Percentiles rank a stretch among this genome's conserved stretches.
Evolutionary conservation across 2,113 vertebrate genomes (phyloP).

Genomic region (Elephantulus edwardii): DNA sequence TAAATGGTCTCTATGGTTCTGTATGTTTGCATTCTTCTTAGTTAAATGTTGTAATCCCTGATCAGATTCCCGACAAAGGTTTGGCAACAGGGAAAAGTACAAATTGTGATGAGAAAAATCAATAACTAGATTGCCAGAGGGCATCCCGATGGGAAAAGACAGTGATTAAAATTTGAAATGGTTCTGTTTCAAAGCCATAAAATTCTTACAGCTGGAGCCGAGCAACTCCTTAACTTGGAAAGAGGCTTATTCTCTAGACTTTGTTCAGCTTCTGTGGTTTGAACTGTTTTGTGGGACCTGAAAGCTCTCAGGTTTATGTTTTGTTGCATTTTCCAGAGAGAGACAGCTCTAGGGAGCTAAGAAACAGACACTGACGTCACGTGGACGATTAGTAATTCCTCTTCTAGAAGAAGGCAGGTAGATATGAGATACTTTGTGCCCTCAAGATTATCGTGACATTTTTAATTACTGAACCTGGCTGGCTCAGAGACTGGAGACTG

Average conservation of each 20-base stretch:
- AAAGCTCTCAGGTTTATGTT: neutral
- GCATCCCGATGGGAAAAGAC: conserved; percentile 27
- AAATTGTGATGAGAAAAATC: conserved; percentile 45
- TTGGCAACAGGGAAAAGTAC: conserved; percentile 66
- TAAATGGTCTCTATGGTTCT: neutral
- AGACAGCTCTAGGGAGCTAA: neutral
- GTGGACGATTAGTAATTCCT: neutral
- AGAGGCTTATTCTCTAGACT: conserved; percentile 52
- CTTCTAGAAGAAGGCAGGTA: neutral
- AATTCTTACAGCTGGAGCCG: conserved; percentile 38
- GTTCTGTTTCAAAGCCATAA: conserved; percentile 35
- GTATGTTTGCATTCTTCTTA: conserved; percentile 51
- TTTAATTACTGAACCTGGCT: neutral
- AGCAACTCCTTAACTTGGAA: conserved; percentile 8
- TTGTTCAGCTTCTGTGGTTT: neutral
- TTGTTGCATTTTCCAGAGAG: neutral
- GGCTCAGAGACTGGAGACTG: neutral
- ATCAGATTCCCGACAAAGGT: conserved; percentile 13
- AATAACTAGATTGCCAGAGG: conserved; percentile 64
- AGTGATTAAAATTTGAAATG: conserved; percentile 73
- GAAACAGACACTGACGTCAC: neutral
- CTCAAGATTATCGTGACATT: neutral
- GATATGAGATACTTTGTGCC: neutral
- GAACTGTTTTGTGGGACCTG: neutral
- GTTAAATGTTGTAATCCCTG: conserved; percentile 53